Base-by-base conservation (phyloP, 2,113 vertebrate genomes). In the Megalops atlanticus region DNA sequence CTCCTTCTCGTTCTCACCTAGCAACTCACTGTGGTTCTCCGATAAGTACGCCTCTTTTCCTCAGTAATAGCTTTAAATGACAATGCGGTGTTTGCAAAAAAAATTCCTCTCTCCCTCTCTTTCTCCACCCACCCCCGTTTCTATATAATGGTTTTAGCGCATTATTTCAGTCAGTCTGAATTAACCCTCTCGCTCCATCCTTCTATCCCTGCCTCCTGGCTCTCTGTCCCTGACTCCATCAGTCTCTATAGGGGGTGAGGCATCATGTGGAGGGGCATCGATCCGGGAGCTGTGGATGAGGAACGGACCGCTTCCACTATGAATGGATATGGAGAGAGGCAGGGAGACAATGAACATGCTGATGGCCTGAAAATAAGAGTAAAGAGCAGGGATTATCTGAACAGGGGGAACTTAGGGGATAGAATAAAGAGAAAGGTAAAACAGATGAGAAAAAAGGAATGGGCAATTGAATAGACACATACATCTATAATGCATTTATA, bases 221-320 rank as follows among this genome's bases (percentile, higher is more conserved):
- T 31, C 58, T 54, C 68, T 70, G 27, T 70, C 27, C 15, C 1
- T 35, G 27, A 2, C 71, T 39, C 18, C 18, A 4, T 39, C 71
- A 16, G 5, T 39, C 71, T 73, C 71, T 40, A 14, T 36, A 16
- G 71, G 35, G 35, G 36, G 18, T 18, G 15, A 11, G 3, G 43
- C 35, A 15, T 2, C 15, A 16, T 70, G 27, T 70, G 68, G 74
- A 80, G 81, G 41, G 33, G 73, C 80, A 86, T 84, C 77, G 80
- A 84, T 86, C 74, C 74, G 45, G 16, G 49, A 47, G 68, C 43
- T 58, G 64, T 72, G 73, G 58, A 52, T 71, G 74, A 36, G 39
- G 16, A 58, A 69, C 76, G 74, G 49, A 84, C 82, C 82, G 74
- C 80, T 86, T 80, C 43, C 76, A 72, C 43, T 40, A 58, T 70